phyloP scores from a whole-genome alignment of 2,797 vertebrate genomes.

The Malurus leucopterus region DNA sequence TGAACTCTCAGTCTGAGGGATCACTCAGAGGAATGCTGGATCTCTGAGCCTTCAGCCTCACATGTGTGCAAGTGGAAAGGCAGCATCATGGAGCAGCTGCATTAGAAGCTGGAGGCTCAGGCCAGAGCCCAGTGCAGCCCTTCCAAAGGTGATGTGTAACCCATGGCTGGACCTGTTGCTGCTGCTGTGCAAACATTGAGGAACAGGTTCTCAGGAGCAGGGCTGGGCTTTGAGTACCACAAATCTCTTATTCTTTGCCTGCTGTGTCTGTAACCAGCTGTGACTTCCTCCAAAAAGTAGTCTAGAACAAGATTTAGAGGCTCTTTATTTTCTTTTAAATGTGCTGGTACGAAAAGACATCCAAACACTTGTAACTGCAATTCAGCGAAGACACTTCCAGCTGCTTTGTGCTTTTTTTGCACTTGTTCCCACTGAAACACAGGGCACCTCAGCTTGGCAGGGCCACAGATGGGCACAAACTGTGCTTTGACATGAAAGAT shows the following conservation, averaged over 20 bases:
- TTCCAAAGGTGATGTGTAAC: fast-evolving
- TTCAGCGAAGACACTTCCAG: neutral
- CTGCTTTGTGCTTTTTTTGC: neutral
- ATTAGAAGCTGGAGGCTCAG: neutral
- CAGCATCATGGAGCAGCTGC: neutral
- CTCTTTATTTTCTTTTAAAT: neutral
- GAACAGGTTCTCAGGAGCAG: neutral
- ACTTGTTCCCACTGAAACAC: neutral
- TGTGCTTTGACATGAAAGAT: neutral
- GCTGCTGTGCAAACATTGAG: neutral
- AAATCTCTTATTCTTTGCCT: neutral
- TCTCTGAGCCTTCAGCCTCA: neutral
- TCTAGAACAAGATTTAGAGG: neutral
- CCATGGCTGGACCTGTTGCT: neutral
- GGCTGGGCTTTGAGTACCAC: neutral
- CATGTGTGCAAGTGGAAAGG: neutral
- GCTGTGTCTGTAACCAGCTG: fast-evolving
- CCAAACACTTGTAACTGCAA: neutral
- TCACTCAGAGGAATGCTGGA: neutral
- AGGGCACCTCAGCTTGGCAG: neutral
- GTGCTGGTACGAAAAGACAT: neutral
- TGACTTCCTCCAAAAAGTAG: neutral
- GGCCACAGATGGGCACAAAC: neutral
- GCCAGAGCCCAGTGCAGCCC: neutral
- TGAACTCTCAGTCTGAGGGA: neutral